Conservation (phyloP, 2,797 vertebrate species). For the Chelidonichthys spinosus region DNA sequence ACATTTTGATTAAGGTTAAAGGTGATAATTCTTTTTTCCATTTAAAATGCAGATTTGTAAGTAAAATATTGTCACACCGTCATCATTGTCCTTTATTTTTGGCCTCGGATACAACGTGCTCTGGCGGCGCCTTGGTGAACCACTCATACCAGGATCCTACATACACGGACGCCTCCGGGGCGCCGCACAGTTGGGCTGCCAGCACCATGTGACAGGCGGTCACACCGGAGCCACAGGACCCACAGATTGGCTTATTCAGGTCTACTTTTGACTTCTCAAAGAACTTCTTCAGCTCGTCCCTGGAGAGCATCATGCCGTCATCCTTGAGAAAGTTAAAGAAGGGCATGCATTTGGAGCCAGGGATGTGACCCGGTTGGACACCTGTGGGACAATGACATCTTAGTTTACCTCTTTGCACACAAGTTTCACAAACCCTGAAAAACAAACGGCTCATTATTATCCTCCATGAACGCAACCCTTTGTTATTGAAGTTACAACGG, state of each 20-base stretch:
- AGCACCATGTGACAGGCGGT: slow-evolving; percentile 90
- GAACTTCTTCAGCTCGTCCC: slow-evolving; percentile 79
- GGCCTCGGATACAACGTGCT: slow-evolving; percentile 81
- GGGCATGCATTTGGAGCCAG: slow-evolving; percentile 87
- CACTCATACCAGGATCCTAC: slow-evolving; percentile 92
- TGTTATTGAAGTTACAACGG: neutral
- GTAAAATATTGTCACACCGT: neutral
- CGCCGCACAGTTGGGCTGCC: slow-evolving; percentile 88
- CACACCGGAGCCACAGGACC: slow-evolving; percentile 89
- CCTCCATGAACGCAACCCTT: no score
- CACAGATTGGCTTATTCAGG: slow-evolving; percentile 83
- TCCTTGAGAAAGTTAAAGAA: slow-evolving; percentile 85
- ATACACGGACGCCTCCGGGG: slow-evolving; percentile 84
- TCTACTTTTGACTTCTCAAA: slow-evolving; percentile 87
- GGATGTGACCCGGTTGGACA: slow-evolving; percentile 85
- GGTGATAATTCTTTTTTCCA: neutral
- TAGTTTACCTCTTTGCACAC: neutral
- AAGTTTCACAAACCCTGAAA: neutral
- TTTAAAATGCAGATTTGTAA: neutral
- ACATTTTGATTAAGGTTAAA: neutral
- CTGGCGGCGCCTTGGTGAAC: slow-evolving; percentile 85
- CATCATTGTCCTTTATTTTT: slow-evolving; percentile 54
- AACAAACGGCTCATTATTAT: no score
- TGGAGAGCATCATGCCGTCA: slow-evolving; percentile 84
- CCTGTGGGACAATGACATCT: slow-evolving; percentile 22